phyloP scores from a whole-genome alignment of 2,888 invertebrate species.

The Acanthococcus lagerstroemiae region DNA sequence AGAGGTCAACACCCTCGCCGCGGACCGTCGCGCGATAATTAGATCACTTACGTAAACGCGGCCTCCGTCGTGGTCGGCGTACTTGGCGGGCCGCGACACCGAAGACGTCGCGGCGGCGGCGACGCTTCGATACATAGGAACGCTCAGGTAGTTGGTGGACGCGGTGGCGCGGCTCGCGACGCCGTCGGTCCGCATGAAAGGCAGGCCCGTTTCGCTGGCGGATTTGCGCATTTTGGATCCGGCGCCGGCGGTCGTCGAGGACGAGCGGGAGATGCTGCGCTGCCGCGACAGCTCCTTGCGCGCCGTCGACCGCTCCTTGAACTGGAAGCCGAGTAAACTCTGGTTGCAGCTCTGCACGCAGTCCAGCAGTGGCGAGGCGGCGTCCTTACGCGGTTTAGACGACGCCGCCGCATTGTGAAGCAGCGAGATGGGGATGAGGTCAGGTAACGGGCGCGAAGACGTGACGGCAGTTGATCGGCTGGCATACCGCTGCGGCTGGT shows the following conservation, averaged over 20 bases:
- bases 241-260: background rate
- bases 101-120: background rate
- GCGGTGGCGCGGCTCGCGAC: background rate
- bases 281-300: conserved; percentile 10
- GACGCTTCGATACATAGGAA: background rate
- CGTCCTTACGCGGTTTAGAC: background rate
- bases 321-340: conserved; percentile 2
- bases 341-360: background rate
- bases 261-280: background rate
- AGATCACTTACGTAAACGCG: background rate
- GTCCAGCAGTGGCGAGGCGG: background rate
- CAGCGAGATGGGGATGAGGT: conserved; percentile 16
- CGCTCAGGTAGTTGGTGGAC: background rate
- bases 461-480: background rate
- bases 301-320: conserved; percentile 5
- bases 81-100: no score
- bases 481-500: conserved; percentile 2
- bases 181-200: background rate
- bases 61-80: background rate
- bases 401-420: background rate
- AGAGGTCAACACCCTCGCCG: no score
- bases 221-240: conserved; percentile 11
- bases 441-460: conserved; percentile 17
- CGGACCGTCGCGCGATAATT: no score
- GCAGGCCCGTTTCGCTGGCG: background rate